A percentile compares a stretch with the other conserved stretches of the same genome.
Evolutionary conservation across 2,888 invertebrate genomes (phyloP).

Genomic region (Orchesella flavescens): DNA sequence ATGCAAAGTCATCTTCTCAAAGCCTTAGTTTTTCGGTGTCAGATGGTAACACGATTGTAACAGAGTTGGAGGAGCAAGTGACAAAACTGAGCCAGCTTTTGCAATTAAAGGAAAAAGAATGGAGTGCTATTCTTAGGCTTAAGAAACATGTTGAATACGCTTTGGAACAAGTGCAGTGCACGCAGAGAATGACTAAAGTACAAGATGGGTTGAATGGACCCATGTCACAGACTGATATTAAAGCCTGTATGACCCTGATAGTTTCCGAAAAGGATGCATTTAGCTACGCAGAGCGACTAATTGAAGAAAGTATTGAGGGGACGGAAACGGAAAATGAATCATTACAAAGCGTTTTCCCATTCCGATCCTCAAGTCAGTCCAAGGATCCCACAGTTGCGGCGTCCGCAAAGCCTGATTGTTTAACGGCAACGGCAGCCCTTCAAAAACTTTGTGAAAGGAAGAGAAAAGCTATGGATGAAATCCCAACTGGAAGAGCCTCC

Average conservation of each 20-base stretch:
- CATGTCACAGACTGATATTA: constrained; percentile 56
- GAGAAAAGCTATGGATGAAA: constrained; percentile 56
- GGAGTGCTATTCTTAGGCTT: constrained; percentile 87
- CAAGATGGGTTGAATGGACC: constrained; percentile 50
- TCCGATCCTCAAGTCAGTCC: constrained; percentile 68
- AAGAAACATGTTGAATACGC: constrained; percentile 90
- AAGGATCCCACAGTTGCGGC: constrained; percentile 62
- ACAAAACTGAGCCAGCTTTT: constrained; percentile 52
- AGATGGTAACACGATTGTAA: constrained; percentile 52
- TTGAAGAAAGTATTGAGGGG: constrained; percentile 62
- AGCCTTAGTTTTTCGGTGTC: constrained; percentile 29
- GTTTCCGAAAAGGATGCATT: constrained; percentile 42
- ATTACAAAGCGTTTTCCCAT: constrained; percentile 78
- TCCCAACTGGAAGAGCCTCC: background rate
- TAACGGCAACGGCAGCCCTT: constrained; percentile 66
- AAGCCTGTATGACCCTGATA: constrained; percentile 45
- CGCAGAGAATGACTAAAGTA: constrained; percentile 42
- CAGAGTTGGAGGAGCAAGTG: constrained; percentile 52
- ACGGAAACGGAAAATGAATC: constrained; percentile 66
- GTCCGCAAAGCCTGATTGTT: constrained; percentile 31
- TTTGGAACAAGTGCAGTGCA: constrained; percentile 81
- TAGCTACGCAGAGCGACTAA: constrained; percentile 57
- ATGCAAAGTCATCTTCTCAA: background rate
- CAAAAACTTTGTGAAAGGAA: constrained; percentile 69
- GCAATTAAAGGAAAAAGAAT: constrained; percentile 84